Evolutionary conservation across 2,888 invertebrate genomes (phyloP).

Genomic region (Glyphotaelius pellucidus): DNA sequence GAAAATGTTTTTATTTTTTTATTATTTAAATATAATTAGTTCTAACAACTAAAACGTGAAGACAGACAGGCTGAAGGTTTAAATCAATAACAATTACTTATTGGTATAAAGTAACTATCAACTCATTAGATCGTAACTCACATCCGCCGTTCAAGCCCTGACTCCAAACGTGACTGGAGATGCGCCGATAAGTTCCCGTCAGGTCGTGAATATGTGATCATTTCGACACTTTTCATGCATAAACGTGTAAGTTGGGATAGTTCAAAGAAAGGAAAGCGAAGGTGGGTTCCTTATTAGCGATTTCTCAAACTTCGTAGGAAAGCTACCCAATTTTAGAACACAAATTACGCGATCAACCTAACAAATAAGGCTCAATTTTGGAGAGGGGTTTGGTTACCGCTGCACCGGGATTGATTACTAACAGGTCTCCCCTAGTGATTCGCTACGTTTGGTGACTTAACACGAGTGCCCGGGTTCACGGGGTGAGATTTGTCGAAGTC

Average conservation of each 20-base stretch:
- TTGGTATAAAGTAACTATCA: neutral
- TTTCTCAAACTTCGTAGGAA: neutral
- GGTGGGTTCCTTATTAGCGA: neutral
- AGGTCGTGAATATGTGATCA: neutral
- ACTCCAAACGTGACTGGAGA: neutral
- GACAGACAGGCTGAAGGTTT: neutral
- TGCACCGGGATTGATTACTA: too few species aligned
- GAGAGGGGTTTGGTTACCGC: too few species aligned
- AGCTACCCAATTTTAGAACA: neutral
- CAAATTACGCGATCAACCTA: neutral
- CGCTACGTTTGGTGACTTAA: too few species aligned
- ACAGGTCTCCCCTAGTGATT: too few species aligned
- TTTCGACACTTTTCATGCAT: neutral
- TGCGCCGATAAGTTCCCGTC: neutral
- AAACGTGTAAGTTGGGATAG: neutral
- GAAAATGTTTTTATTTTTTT: neutral
- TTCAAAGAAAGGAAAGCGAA: neutral
- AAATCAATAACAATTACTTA: neutral
- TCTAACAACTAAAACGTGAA: neutral
- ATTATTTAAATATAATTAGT: neutral
- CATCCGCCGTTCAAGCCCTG: neutral
- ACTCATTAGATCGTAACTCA: neutral
- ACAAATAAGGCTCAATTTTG: too few species aligned
- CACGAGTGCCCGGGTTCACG: too few species aligned
- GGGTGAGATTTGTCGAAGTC: too few species aligned